A percentile compares a stretch with the other conserved stretches of the same genome.
These are phyloP conservation scores for Syngnathoides biaculeatus DNA, from an alignment of 2,113 vertebrate genomes.

Conservation along the genomic window DNA sequence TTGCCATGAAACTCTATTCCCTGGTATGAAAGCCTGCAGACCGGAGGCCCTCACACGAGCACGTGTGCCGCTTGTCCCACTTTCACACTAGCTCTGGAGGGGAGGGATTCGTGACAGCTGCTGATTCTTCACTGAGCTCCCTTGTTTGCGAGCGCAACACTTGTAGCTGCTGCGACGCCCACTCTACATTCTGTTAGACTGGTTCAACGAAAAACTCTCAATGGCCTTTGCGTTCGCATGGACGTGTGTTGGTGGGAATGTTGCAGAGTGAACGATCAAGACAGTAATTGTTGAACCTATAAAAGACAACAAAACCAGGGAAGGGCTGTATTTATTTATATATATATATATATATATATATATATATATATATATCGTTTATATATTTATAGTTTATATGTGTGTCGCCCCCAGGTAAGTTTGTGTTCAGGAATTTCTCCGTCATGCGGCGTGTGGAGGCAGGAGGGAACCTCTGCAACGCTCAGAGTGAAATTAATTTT, in stretches of 20 bases:
- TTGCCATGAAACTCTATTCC: conserved; percentile 7
- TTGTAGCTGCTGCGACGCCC: conserved; percentile 14
- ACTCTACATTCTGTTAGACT: conserved; percentile 51
- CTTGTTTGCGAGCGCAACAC: conserved; percentile 39
- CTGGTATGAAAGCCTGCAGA: conserved; percentile 4
- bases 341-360: no score
- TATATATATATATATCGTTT: no score
- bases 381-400: neutral
- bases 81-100: conserved; percentile 16
- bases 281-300: neutral
- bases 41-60: neutral
- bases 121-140: conserved; percentile 42
- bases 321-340: neutral
- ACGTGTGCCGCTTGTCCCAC: conserved; percentile 26
- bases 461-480: conserved; percentile 38
- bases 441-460: conserved; percentile 63
- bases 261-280: neutral
- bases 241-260: neutral
- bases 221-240: neutral
- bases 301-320: neutral
- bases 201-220: conserved; percentile 31
- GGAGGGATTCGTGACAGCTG: conserved; percentile 49
- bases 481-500: conserved; percentile 22
- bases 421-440: conserved; percentile 54
- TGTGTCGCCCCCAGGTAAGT: conserved; percentile 42